Evolutionary conservation across 2,113 vertebrate genomes (phyloP), one percentile per base, ranked within the genome.

Genomic region (Greenwoodochromis staneri): DNA sequence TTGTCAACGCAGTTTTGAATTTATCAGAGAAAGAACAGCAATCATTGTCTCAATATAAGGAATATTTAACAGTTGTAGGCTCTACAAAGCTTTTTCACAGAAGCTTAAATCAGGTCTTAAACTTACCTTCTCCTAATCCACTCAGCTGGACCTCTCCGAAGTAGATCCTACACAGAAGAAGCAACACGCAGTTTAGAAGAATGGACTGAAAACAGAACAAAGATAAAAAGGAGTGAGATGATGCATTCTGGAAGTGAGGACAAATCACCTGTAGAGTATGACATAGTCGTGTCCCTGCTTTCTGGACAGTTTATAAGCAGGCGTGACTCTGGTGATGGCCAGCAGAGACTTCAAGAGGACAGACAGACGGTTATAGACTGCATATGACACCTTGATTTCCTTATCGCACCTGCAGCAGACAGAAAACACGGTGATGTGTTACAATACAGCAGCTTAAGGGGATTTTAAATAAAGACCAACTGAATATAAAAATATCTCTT

Each of bases 251-350:
- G 24, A 76, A 47, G 9, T 1, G 6, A 3, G 24, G 10, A 40
- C 19, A 85, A 47, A n/a, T 82, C 96, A 99, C 99, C 99, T 99
- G 96, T 99, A 99, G 80, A 99, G 90, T 92, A 99, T 99, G 92
- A 99, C 98, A 84, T 99, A 99, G 94, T 99, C 98, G 42, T 99
- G 99, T 47, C 99, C 99, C 95, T 99, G 99, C 93, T 99, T 99
- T 89, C 99, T 97, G 89, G 99, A 99, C 47, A 99, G 97, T 87
- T 99, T 98, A 82, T 99, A 99, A 89, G 99, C 98, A 29, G 99
- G 99, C 16, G 99, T 99, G 85, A 99, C 99, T 94, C 99, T 98
- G 45, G 99, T 99, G 94, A 99, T 98, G 57, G 98, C 98, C 94
- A 99, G 97, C 87, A 99, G 97, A 91, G 98, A 99, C 93, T 99